Evolutionary conservation across 2,113 vertebrate genomes (phyloP).

Genomic region (Cynoglossus semilaevis): DNA sequence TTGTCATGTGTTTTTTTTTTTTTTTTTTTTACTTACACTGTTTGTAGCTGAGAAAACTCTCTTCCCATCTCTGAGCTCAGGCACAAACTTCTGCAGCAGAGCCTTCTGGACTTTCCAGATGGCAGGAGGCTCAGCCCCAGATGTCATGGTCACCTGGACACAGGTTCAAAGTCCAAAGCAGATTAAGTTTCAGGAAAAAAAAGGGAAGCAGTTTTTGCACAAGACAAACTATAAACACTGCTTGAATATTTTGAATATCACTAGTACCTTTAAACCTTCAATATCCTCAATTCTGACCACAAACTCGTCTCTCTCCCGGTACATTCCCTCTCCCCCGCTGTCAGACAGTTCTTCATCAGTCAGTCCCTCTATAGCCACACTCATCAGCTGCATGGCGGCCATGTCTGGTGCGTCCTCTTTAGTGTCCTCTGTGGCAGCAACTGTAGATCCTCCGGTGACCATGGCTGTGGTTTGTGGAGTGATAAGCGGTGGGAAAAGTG

Average conservation of each 20-base stretch:
- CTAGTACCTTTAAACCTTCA: conserved; percentile 85
- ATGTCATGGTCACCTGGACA: conserved; percentile 84
- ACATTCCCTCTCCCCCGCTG: conserved; percentile 97
- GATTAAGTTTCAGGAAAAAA: conserved; percentile 4
- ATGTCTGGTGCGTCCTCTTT: conserved; percentile 75
- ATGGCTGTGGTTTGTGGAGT: conserved; percentile 57
- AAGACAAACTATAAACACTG: too few species aligned
- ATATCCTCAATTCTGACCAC: conserved; percentile 98
- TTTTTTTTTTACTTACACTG: conserved; percentile 83
- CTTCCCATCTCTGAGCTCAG: conserved; percentile 91
- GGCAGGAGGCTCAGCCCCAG: conserved; percentile 91
- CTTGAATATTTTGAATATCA: not conserved
- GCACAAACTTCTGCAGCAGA: conserved; percentile 97
- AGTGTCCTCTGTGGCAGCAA: conserved; percentile 52
- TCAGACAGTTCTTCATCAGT: conserved; percentile 91
- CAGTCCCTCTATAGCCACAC: conserved; percentile 89
- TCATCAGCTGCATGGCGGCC: conserved; percentile 78
- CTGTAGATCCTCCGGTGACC: conserved; percentile 2
- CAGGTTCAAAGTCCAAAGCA: conserved; percentile 3
- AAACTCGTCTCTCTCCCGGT: conserved; percentile 95
- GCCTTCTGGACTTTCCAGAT: conserved; percentile 99
- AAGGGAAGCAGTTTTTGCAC: not conserved
- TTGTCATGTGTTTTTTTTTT: not conserved
- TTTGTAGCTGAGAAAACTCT: conserved; percentile 97
- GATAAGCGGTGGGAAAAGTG: conserved; percentile 59